Conservation (phyloP, 2,113 vertebrate species). For the Plecturocebus donacophilus region DNA sequence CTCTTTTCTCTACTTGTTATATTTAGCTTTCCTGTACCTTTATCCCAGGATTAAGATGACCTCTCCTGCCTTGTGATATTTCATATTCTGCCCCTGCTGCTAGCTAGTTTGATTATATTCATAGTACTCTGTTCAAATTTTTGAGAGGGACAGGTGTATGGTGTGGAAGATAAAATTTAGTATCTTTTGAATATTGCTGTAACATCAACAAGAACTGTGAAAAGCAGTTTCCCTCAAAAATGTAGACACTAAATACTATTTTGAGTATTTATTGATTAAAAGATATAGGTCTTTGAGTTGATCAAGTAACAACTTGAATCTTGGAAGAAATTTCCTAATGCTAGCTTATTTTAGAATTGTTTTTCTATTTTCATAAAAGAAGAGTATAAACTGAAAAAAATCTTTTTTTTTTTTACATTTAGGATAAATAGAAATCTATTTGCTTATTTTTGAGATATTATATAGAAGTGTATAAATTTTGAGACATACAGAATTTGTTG, state of each 20-base stretch:
- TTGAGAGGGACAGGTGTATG: not conserved
- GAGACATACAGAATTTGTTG: not conserved
- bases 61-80: not conserved
- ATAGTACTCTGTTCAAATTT: not conserved
- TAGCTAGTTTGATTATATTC: not conserved
- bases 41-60: not conserved
- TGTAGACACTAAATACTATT: not conserved
- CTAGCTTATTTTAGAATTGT: not conserved
- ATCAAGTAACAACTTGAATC: not conserved
- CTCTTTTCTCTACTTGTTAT: too few species aligned
- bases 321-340: not conserved
- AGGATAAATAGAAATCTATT: not conserved
- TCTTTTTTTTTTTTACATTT: not conserved
- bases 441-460: not conserved
- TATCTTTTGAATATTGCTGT: not conserved
- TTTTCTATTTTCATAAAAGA: slow-evolving; percentile 34
- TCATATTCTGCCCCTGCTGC: not conserved
- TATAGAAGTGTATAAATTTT: not conserved
- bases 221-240: not conserved
- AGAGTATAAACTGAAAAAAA: not conserved
- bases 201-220: not conserved
- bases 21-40: not conserved
- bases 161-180: not conserved
- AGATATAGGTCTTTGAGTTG: not conserved
- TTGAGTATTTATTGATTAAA: not conserved